Conservation (phyloP, 2,113 vertebrate species). For the Numenius arquata region DNA sequence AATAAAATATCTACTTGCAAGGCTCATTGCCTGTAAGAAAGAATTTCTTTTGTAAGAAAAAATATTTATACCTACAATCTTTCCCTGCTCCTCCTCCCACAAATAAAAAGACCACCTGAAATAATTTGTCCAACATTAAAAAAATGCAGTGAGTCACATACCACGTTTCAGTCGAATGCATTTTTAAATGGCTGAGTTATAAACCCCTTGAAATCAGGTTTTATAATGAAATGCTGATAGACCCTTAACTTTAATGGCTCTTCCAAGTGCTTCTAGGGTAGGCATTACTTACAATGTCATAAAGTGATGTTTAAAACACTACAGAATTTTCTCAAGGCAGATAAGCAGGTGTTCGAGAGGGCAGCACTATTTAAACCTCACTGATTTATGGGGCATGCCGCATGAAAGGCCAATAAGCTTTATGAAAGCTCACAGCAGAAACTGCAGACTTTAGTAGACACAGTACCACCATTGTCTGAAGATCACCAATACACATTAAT, state of each 20-base stretch:
- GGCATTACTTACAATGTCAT: slow-evolving; percentile 66
- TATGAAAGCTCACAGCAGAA: slow-evolving; percentile 43
- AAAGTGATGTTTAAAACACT: slow-evolving; percentile 66
- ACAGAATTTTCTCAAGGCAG: slow-evolving; percentile 71
- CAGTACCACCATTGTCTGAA: slow-evolving; percentile 50
- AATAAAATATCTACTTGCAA: not conserved
- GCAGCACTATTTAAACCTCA: slow-evolving; percentile 56
- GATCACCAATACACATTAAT: not conserved
- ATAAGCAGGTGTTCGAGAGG: slow-evolving; percentile 70
- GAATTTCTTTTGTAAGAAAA: not conserved
- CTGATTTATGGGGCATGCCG: slow-evolving; percentile 57
- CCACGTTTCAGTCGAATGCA: slow-evolving; percentile 26
- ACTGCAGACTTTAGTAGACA: slow-evolving; percentile 33
- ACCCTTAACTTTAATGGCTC: slow-evolving; percentile 73
- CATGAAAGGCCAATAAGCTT: slow-evolving; percentile 50
- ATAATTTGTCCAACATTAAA: not conserved
- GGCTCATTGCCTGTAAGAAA: not conserved
- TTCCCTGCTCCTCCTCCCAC: not conserved
- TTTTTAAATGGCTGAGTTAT: slow-evolving; percentile 54
- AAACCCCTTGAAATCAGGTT: slow-evolving; percentile 70
- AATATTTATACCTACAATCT: not conserved
- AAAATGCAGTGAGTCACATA: not conserved
- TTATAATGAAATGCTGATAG: slow-evolving; percentile 74
- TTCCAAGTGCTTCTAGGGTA: slow-evolving; percentile 68
- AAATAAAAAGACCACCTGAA: not conserved